phyloP scores from a whole-genome alignment of 2,888 invertebrate genomes.

The Platycnemis pennipes region DNA sequence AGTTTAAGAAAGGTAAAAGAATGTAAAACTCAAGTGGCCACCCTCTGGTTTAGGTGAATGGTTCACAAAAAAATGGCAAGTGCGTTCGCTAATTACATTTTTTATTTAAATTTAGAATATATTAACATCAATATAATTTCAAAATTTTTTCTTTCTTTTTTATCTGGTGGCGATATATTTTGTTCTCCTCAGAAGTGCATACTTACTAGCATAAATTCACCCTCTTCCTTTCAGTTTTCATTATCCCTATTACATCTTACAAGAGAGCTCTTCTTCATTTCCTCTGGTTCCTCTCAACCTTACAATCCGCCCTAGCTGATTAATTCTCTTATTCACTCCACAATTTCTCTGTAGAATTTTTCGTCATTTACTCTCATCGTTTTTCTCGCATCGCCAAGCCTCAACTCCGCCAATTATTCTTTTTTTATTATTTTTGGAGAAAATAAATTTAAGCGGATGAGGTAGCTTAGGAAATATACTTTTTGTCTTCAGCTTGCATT shows the following conservation, averaged over 20 bases:
- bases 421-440: not conserved
- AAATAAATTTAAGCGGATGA: not conserved
- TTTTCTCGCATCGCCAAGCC: not conserved
- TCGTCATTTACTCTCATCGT: not conserved
- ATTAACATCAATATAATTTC: not conserved
- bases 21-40: no score
- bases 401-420: conserved; percentile 12
- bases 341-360: not conserved
- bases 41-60: no score
- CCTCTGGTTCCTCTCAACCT: not conserved
- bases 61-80: no score
- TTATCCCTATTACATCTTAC: not conserved
- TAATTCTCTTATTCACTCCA: no score
- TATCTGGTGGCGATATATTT: no score
- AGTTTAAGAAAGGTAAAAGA: no score
- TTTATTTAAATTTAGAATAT: not conserved
- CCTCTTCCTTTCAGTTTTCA: not conserved
- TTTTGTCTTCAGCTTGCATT: not conserved
- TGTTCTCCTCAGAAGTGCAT: no score
- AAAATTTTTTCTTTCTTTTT: not conserved
- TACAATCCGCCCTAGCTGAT: not conserved
- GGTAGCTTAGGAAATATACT: not conserved
- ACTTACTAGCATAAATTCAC: no score
- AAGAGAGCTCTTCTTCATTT: not conserved
- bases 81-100: not conserved